These are phyloP conservation scores for Fulica atra DNA, from an alignment of 2,113 vertebrate genomes.

Conservation along the genomic window DNA sequence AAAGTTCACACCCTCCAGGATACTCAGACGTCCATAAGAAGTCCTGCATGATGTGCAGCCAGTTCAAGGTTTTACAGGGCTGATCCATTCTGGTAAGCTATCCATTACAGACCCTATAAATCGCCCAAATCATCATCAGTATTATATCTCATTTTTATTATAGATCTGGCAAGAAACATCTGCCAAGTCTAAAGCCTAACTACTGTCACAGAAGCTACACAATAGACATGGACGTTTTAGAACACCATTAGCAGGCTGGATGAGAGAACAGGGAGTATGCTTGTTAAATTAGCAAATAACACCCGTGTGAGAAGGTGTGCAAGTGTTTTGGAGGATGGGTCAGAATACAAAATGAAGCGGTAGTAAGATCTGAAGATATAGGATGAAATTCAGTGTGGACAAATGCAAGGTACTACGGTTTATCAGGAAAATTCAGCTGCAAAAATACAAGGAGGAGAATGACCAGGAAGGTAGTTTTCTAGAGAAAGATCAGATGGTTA, in stretches of 20 bases:
- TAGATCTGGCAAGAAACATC: background rate
- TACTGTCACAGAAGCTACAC: background rate
- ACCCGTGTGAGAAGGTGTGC: background rate
- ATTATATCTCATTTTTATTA: background rate
- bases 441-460: background rate
- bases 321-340: background rate
- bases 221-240: background rate
- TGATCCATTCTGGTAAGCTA: background rate
- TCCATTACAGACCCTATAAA: background rate
- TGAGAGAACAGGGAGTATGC: background rate
- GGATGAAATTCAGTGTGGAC: background rate
- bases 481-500: background rate
- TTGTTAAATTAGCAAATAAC: background rate
- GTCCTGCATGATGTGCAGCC: background rate
- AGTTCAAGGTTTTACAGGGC: background rate
- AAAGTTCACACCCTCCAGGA: background rate
- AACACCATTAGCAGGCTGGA: background rate
- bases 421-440: background rate
- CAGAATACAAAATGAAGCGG: background rate
- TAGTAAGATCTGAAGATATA: background rate
- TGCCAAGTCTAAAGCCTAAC: background rate
- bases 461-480: background rate
- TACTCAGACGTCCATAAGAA: background rate
- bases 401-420: background rate
- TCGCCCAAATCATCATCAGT: background rate